Evolutionary conservation across 1,140 invertebrate species (phyloP).

Genomic region (Oreohelix idahoensis): DNA sequence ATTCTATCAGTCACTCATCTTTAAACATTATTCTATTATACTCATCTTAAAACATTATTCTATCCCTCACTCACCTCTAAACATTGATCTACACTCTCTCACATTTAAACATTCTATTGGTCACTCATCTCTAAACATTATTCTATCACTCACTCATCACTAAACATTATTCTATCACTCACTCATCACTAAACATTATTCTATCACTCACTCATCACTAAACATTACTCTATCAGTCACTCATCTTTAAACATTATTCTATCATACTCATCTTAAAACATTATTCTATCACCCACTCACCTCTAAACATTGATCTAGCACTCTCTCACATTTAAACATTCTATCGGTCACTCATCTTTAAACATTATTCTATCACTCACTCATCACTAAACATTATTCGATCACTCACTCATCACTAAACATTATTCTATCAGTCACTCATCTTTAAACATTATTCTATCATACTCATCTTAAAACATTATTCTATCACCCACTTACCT

Average conservation of each 20-base stretch:
- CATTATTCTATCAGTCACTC: not conserved
- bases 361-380: no score
- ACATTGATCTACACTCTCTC: no score
- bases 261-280: no score
- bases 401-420: not conserved
- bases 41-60: no score
- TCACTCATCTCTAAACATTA: no score
- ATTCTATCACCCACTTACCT: no score
- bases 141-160: not conserved
- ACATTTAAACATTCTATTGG: no score
- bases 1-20: not conserved
- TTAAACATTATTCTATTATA: not conserved
- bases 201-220: not conserved
- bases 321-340: no score
- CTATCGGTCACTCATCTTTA: no score
- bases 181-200: not conserved
- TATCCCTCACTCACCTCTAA: no score
- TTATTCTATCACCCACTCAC: no score
- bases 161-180: not conserved
- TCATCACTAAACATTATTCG: not conserved
- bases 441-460: not conserved
- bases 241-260: not conserved
- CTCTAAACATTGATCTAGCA: no score
- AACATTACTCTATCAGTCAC: not conserved
- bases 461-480: not conserved